Evolutionary conservation across 2,888 invertebrate genomes (phyloP).

Genomic region (Tenthredo mesomela): DNA sequence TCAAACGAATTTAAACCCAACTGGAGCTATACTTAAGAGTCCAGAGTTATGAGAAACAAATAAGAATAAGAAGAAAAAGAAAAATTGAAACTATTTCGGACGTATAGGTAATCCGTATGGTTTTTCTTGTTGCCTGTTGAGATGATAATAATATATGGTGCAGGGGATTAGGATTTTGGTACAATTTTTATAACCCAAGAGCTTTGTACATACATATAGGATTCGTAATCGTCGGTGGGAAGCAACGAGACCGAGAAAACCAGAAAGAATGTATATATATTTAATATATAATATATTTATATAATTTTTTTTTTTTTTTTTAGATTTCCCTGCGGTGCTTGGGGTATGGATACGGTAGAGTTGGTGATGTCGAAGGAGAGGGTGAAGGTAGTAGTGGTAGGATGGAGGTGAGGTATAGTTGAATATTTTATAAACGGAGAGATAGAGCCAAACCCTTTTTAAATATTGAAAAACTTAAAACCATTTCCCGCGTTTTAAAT

Average conservation of each 20-base stretch:
- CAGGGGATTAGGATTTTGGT: neutral
- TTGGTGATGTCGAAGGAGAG: conserved; percentile 3
- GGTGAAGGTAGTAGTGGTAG: conserved; percentile 26
- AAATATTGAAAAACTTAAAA: conserved; percentile 76
- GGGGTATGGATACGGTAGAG: conserved; percentile 44
- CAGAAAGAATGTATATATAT: conserved; percentile 71
- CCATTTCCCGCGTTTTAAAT: conserved; percentile 72
- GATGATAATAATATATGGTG: neutral
- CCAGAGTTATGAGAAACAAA: neutral
- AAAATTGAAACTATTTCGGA: neutral
- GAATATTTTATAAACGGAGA: conserved; percentile 68
- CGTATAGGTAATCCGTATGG: conserved; percentile 59
- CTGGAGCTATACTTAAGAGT: neutral
- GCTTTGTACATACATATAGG: neutral
- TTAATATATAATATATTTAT: neutral
- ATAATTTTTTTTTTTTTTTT: conserved; percentile 67
- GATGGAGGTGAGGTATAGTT: conserved; percentile 56
- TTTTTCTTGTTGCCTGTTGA: neutral
- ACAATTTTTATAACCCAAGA: neutral
- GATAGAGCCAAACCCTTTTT: conserved; percentile 53
- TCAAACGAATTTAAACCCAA: neutral
- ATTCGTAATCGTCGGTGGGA: conserved; percentile 12
- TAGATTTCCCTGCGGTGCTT: conserved; percentile 72
- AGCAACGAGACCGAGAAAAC: neutral
- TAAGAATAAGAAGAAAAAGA: neutral